Percentiles rank a stretch among this genome's conserved stretches.
These are phyloP conservation scores for Onychomys arenicola DNA, from an alignment of 2,797 vertebrate species.

Conservation along the genomic window DNA sequence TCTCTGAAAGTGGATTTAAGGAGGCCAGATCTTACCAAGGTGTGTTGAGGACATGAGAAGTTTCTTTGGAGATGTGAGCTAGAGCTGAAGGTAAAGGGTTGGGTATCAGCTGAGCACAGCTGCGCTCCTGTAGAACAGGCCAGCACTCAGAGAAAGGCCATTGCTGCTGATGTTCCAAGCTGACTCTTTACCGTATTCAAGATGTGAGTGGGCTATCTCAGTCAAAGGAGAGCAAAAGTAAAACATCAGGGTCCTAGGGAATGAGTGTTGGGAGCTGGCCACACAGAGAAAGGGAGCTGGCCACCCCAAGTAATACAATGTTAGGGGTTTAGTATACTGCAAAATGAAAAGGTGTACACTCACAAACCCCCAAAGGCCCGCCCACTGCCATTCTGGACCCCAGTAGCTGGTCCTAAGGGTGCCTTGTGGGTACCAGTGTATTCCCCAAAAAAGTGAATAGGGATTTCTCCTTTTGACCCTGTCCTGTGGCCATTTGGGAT, in stretches of 20 bases:
- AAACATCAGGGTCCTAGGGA: not conserved
- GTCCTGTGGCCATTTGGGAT: not conserved
- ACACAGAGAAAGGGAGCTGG: not conserved
- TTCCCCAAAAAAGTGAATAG: accelerated
- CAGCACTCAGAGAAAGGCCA: not conserved
- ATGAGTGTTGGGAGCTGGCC: not conserved
- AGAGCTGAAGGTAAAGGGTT: not conserved
- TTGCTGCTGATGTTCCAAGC: accelerated
- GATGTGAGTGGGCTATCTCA: not conserved
- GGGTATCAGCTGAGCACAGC: accelerated
- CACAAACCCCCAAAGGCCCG: accelerated
- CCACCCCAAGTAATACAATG: not conserved
- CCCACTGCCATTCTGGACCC: not conserved
- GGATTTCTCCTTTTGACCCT: accelerated
- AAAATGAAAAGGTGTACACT: not conserved
- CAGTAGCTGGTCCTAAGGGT: not conserved
- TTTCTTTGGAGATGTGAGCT: not conserved
- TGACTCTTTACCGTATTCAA: not conserved
- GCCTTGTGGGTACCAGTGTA: accelerated
- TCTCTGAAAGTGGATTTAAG: not conserved
- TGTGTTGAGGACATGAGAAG: accelerated
- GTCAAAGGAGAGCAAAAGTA: accelerated
- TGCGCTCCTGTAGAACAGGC: not conserved
- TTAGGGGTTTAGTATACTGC: no score
- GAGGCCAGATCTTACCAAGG: not conserved